Evolutionary conservation across 1,140 invertebrate genomes (phyloP), one percentile per base, ranked within the genome.

Genomic region (Helicoverpa zea): DNA sequence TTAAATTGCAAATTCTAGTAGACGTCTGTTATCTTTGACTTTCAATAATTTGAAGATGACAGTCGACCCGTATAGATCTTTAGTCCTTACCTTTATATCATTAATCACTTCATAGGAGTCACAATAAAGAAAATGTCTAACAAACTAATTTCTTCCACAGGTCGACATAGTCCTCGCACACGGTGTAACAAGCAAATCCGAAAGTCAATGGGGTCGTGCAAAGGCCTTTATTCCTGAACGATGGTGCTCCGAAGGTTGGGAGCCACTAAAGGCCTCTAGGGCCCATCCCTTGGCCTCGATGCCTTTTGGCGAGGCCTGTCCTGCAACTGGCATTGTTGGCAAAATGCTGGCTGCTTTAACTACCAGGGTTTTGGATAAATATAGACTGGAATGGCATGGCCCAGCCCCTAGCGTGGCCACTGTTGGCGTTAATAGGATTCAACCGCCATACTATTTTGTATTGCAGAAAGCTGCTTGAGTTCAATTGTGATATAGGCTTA

Each of bases 81-180:
- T n/a, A n/a, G n/a, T 35, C 3, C 7, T 35, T 35, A 35, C 35
- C 35, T 35, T 23, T 23, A 23, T 23, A 23, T 23, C 12, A 13
- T 2, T 54, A 2, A 56, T 1, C 5, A 9, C 56, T 14, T 58
- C 56, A 16, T 58, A 23, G 10, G 10, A 7, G 1, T 0, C 0
- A 12, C 1, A 16, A 16, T 12, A 9, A 29, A 12, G 11, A 9
- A 1, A 59, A 3, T 9, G 11, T 12, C 18, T 14, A 49, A 2
- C 43, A 5, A 54, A 73, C 49, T 10, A 9, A 3, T 49, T 63
- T 59, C 43, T 54, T 84, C 81, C 58, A 16, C 87, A 94, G 93
- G 91, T 93, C 0, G 93, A 94, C 80, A 94, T 94, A 86, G 92
- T 94, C 23, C 87, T 94, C 9, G 92, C 92, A 0, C 93, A 94